phyloP scores from a whole-genome alignment of 2,797 vertebrate species.

The Enteromius mattozi region DNA sequence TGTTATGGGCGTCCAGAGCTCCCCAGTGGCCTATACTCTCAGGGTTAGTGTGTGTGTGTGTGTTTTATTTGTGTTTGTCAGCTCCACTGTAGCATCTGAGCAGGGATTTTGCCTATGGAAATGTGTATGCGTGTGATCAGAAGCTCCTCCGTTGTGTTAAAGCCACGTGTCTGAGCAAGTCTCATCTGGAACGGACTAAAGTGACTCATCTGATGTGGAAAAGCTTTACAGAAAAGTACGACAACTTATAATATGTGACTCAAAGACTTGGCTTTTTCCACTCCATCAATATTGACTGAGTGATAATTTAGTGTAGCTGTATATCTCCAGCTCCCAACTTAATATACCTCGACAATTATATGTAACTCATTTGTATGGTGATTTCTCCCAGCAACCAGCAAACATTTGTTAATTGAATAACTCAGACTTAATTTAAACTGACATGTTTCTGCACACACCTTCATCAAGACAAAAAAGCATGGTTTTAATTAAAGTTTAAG shows the following conservation, averaged over 20 bases:
- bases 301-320: not conserved
- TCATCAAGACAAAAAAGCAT: not conserved
- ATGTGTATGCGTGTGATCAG: slow-evolving; percentile 33
- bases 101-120: slow-evolving; percentile 40
- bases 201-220: slow-evolving; percentile 66
- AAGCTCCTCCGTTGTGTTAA: slow-evolving; percentile 43
- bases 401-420: not conserved
- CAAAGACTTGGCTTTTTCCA: slow-evolving; percentile 59
- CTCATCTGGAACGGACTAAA: slow-evolving; percentile 66
- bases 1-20: slow-evolving; percentile 48
- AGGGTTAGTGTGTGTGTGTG: slow-evolving; percentile 12
- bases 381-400: slow-evolving; percentile 5
- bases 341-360: not conserved
- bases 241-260: slow-evolving; percentile 65
- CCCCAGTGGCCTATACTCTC: slow-evolving; percentile 42
- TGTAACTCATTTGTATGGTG: not conserved
- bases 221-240: slow-evolving; percentile 24
- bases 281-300: slow-evolving; percentile 1
- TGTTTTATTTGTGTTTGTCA: slow-evolving; percentile 34
- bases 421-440: not conserved
- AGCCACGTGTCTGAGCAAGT: slow-evolving; percentile 64
- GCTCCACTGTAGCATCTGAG: not conserved
- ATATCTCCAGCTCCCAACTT: not conserved
- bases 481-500: not conserved
- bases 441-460: not conserved